phyloP scores from a whole-genome alignment of 2,113 vertebrate genomes.

The Neodon shergylaensis region DNA sequence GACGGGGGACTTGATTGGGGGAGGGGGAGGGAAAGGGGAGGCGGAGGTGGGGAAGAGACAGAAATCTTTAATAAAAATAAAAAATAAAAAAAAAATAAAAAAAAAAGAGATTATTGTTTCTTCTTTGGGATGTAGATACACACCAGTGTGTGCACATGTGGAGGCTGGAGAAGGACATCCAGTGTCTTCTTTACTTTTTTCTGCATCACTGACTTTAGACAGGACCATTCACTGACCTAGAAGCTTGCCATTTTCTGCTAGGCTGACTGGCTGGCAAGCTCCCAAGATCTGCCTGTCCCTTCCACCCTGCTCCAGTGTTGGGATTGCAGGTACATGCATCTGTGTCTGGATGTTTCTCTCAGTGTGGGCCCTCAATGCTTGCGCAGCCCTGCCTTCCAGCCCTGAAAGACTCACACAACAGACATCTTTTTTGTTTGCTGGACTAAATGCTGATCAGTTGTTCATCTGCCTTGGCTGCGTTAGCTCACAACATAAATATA shows the following conservation, averaged over 20 bases:
- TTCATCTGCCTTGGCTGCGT: conserved; percentile 6
- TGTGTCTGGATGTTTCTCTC: background rate
- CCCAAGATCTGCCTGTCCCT: background rate
- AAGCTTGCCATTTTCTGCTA: background rate
- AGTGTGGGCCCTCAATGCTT: background rate
- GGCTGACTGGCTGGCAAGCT: background rate
- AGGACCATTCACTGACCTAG: background rate
- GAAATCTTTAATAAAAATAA: too few species aligned
- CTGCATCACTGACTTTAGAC: too few species aligned
- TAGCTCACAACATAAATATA: background rate
- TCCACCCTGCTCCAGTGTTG: background rate
- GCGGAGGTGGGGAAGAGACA: too few species aligned
- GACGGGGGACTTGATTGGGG: too few species aligned
- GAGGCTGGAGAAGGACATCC: background rate
- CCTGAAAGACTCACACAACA: background rate
- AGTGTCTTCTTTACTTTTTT: background rate
- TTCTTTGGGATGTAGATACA: background rate
- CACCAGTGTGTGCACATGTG: background rate
- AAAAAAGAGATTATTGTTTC: background rate
- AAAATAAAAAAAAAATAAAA: too few species aligned
- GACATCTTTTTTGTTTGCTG: background rate
- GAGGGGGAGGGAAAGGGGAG: too few species aligned
- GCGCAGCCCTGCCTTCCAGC: background rate
- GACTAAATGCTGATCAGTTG: background rate
- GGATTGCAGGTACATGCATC: background rate